Conservation (phyloP, 2,888 invertebrate species). For the Drosophila mimica region DNA sequence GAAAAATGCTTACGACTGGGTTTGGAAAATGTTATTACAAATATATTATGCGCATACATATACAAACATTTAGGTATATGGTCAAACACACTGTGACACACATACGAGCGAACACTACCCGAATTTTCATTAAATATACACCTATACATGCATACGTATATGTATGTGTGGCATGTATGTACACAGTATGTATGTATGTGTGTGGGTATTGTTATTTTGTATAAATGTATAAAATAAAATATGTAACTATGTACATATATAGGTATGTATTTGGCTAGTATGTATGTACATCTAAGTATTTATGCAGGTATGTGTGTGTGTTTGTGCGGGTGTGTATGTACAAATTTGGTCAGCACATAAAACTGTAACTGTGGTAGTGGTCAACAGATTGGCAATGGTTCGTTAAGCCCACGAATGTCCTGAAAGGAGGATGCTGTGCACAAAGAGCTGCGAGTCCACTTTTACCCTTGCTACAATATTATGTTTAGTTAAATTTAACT, state of each 20-base stretch:
- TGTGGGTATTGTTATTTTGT: conserved; percentile 39
- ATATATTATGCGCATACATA: conserved; percentile 73
- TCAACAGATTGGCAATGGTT: conserved; percentile 74
- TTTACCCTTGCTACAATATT: conserved; percentile 45
- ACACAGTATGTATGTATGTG: conserved; percentile 14
- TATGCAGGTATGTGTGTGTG: conserved; percentile 22
- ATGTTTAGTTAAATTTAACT: conserved; percentile 70
- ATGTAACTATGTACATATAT: conserved; percentile 12
- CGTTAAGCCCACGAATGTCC: conserved; percentile 67
- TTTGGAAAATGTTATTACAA: conserved; percentile 78
- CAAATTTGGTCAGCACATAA: conserved; percentile 49
- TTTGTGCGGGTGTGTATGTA: conserved; percentile 24
- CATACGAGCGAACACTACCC: conserved; percentile 24
- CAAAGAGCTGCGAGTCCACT: conserved; percentile 25
- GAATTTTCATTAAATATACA: conserved; percentile 51
- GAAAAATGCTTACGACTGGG: conserved; percentile 78
- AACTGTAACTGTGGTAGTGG: conserved; percentile 59
- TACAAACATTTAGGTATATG: conserved; percentile 8
- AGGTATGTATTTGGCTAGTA: conserved; percentile 10
- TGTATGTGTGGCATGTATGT: conserved; percentile 15
- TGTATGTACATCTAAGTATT: conserved; percentile 8
- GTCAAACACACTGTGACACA: conserved; percentile 9
- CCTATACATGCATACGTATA: conserved; percentile 17
- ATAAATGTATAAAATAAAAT: conserved; percentile 39
- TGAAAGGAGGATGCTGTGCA: conserved; percentile 57